phyloP scores from a whole-genome alignment of 1,140 invertebrate species.

The Ostrea denselamellosa region DNA sequence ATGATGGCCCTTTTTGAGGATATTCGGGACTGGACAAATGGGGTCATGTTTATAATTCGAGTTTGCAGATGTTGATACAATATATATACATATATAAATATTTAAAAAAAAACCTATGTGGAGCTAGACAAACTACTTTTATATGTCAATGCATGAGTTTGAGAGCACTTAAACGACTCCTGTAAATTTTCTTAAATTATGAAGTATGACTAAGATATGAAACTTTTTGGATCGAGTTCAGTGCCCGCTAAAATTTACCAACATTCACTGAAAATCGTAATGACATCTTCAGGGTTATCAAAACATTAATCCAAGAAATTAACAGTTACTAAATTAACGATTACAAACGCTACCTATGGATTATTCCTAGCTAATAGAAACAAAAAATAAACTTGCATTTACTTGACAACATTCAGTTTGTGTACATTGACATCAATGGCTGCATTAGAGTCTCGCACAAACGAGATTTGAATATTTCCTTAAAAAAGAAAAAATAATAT shows the following conservation, averaged over 20 bases:
- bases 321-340: neutral
- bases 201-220: too few species aligned
- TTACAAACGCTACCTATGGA: neutral
- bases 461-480: neutral
- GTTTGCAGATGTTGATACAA: too few species aligned
- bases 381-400: neutral
- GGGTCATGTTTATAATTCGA: too few species aligned
- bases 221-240: neutral
- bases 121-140: too few species aligned
- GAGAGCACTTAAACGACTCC: too few species aligned
- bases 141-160: too few species aligned
- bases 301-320: neutral
- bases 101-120: too few species aligned
- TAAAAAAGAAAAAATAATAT: neutral
- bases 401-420: conserved; percentile 63
- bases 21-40: too few species aligned
- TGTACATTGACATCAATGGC: conserved; percentile 57
- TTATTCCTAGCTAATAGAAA: neutral
- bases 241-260: neutral
- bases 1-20: too few species aligned
- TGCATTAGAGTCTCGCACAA: conserved; percentile 33
- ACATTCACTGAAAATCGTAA: neutral
- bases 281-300: neutral
- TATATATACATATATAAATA: too few species aligned
- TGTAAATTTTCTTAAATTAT: too few species aligned